Percentiles rank a stretch among this genome's conserved stretches.
Conservation (phyloP, 2,113 vertebrate genomes). For the Lophius piscatorius region DNA sequence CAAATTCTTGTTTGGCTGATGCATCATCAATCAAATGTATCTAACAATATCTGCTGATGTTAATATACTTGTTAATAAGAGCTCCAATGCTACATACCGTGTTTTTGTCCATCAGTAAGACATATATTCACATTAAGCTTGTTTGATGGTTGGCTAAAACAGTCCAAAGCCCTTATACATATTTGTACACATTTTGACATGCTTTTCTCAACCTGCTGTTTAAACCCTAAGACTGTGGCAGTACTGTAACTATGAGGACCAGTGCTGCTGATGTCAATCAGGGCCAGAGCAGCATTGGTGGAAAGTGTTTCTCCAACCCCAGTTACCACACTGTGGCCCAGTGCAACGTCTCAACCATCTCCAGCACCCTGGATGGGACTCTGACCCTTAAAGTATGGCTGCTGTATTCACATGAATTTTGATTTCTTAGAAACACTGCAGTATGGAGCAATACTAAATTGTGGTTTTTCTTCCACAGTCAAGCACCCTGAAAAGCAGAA, state of each 20-base stretch:
- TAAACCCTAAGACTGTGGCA: constrained; percentile 73
- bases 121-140: not conserved
- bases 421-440: not conserved
- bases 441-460: not conserved
- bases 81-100: not conserved
- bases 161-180: not conserved
- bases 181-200: not conserved
- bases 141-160: not conserved
- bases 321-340: constrained; percentile 93
- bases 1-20: not conserved
- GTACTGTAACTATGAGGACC: constrained; percentile 70
- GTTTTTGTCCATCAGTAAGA: not conserved
- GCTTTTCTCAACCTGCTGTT: constrained; percentile 2
- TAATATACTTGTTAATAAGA: not conserved
- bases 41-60: too few relatives aligned
- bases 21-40: too few relatives aligned
- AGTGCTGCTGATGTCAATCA: constrained; percentile 64
- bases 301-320: constrained; percentile 93
- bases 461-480: constrained; percentile 80
- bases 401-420: not conserved
- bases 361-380: constrained; percentile 89
- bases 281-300: constrained; percentile 74
- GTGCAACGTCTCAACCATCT: constrained; percentile 87
- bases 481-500: constrained; percentile 88
- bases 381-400: constrained; percentile 88